Evolutionary conservation across 2,113 vertebrate species (phyloP).

Genomic region (Scophthalmus maximus): DNA sequence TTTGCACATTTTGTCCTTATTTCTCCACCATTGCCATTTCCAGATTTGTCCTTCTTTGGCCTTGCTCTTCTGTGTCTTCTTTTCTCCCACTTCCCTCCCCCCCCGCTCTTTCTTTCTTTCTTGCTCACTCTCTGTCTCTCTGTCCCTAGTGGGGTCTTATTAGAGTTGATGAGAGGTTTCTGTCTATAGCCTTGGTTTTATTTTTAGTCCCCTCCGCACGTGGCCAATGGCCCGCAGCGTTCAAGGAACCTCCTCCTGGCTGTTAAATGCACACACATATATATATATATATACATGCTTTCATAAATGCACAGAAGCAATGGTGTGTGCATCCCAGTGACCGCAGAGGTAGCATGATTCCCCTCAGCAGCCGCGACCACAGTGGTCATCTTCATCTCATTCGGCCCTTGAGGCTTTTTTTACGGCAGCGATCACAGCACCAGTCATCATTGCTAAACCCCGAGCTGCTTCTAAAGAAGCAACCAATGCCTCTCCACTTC

Average conservation of each 20-base stretch:
- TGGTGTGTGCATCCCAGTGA: constrained; percentile 30
- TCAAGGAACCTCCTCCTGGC: constrained; percentile 59
- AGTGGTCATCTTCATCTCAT: constrained; percentile 42
- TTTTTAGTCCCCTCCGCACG: constrained; percentile 75
- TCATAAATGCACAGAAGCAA: constrained; percentile 21
- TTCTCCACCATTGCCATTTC: constrained; percentile 51
- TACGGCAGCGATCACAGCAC: constrained; percentile 18
- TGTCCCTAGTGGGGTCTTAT: constrained; percentile 73
- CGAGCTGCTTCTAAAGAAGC: constrained; percentile 24
- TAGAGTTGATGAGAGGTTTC: constrained; percentile 77
- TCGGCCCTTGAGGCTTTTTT: constrained; percentile 43
- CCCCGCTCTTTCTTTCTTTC: not conserved
- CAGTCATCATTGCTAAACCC: constrained; percentile 41
- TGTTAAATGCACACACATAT: constrained; percentile 51
- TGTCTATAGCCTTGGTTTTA: constrained; percentile 73
- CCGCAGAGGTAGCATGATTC: constrained; percentile 38
- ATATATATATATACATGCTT: constrained; percentile 42
- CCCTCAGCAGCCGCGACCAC: constrained; percentile 2
- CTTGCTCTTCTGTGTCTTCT: constrained; percentile 57
- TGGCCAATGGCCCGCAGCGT: constrained; percentile 59
- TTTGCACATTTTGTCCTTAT: constrained; percentile 66
- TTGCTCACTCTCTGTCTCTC: constrained; percentile 15
- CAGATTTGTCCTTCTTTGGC: constrained; percentile 65
- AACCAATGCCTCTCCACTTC: constrained; percentile 23
- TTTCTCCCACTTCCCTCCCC: constrained; percentile 16